Evolutionary conservation across 2,888 invertebrate species (phyloP).

Genomic region (Pristionchus mayeri): DNA sequence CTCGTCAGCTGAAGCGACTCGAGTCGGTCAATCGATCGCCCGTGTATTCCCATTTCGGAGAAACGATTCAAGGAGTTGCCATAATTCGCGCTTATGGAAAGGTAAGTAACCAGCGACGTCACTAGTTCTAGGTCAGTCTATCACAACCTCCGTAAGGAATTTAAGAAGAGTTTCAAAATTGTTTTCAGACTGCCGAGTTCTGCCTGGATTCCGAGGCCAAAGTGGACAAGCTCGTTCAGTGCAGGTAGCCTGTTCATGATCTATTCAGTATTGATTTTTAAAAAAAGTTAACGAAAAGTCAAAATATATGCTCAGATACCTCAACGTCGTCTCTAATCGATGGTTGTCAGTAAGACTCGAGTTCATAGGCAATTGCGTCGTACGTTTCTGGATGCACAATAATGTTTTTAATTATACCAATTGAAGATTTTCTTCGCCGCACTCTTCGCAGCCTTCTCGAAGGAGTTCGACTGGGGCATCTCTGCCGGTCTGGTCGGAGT

Average conservation of each 20-base stretch:
- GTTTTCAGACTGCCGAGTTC: constrained; percentile 5
- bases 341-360: constrained; percentile 96
- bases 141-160: background rate
- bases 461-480: constrained; percentile 76
- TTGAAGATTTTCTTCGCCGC: constrained; percentile 84
- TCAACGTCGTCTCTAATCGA: constrained; percentile 69
- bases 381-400: constrained; percentile 76
- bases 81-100: constrained; percentile 75
- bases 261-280: background rate
- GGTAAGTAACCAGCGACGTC: constrained; percentile 48
- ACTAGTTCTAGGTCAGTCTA: background rate
- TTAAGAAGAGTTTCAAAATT: background rate
- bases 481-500: constrained; percentile 80
- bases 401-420: constrained; percentile 81
- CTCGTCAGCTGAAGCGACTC: constrained; percentile 82
- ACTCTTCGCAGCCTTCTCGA: constrained; percentile 86
- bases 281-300: background rate
- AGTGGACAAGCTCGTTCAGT: constrained; percentile 40
- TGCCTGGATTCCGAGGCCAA: constrained; percentile 28
- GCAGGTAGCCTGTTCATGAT: constrained; percentile 47
- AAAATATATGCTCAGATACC: constrained; percentile 54
- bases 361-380: constrained; percentile 94
- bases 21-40: constrained; percentile 72
- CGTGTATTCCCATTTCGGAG: constrained; percentile 74
- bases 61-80: constrained; percentile 78